These are phyloP conservation scores for Tachina lurida DNA, from an alignment of 2,888 invertebrate species.

Conservation along the genomic window DNA sequence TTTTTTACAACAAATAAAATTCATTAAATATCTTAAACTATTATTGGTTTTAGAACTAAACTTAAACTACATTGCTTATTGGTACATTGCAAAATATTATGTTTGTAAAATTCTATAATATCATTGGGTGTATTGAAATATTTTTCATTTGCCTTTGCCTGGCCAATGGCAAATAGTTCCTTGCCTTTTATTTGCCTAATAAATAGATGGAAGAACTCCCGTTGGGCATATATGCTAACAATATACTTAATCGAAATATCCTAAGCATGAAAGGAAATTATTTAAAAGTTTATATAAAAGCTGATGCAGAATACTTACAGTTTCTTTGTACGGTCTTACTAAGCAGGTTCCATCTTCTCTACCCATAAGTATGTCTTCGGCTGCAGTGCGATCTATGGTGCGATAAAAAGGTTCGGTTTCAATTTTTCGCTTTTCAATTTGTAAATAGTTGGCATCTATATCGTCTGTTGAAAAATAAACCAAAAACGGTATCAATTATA, in stretches of 20 bases:
- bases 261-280: conserved; percentile 65
- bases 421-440: conserved; percentile 78
- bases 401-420: conserved; percentile 81
- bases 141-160: conserved; percentile 79
- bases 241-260: conserved; percentile 81
- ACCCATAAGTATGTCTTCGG: conserved; percentile 78
- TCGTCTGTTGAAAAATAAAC: conserved; percentile 74
- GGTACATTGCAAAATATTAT: conserved; percentile 80
- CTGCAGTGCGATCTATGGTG: conserved; percentile 79
- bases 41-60: conserved; percentile 78
- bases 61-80: conserved; percentile 79
- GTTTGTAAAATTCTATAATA: conserved; percentile 81
- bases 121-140: conserved; percentile 80
- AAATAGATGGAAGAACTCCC: conserved; percentile 81
- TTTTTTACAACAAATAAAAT: conserved; percentile 4
- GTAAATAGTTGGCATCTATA: conserved; percentile 78
- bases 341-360: conserved; percentile 81
- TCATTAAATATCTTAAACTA: conserved; percentile 59
- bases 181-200: conserved; percentile 78
- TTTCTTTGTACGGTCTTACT: conserved; percentile 81
- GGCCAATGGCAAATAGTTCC: conserved; percentile 80
- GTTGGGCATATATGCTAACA: conserved; percentile 80
- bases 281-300: conserved; percentile 1
- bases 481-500: background rate
- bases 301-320: conserved; percentile 68